These are phyloP conservation scores for Drosophila busckii DNA, from an alignment of 1,140 invertebrate genomes.

Conservation along the genomic window DNA sequence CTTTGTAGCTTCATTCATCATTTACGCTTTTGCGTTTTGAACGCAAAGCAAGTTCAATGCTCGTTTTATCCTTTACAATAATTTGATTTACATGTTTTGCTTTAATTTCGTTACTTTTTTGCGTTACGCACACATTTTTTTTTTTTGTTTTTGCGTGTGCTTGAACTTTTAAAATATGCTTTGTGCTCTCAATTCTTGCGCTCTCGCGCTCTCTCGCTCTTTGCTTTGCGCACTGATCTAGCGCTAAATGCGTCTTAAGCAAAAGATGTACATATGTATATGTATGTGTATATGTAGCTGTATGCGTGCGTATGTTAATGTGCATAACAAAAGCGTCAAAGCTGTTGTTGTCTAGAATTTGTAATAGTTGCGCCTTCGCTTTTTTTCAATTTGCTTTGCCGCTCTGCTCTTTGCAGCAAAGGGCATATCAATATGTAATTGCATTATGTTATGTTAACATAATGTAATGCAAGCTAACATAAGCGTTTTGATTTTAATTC, in stretches of 20 bases:
- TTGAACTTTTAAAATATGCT: constrained; percentile 69
- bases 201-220: constrained; percentile 7
- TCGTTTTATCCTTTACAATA: constrained; percentile 67
- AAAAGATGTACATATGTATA: constrained; percentile 3
- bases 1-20: neutral
- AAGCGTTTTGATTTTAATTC: too few relatives aligned
- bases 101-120: constrained; percentile 5
- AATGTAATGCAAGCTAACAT: too few relatives aligned
- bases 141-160: constrained; percentile 34
- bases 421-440: too few relatives aligned
- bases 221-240: constrained; percentile 60
- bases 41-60: constrained; percentile 52
- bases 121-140: constrained; percentile 4
- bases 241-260: constrained; percentile 70
- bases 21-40: too few relatives aligned
- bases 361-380: constrained; percentile 50
- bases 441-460: too few relatives aligned
- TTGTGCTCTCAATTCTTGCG: constrained; percentile 3
- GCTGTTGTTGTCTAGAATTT: constrained; percentile 60
- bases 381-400: constrained; percentile 17
- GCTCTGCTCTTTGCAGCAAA: neutral
- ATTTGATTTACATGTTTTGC: constrained; percentile 46
- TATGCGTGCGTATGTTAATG: constrained; percentile 32
- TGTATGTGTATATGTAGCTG: constrained; percentile 4
- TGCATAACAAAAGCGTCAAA: constrained; percentile 45